Base-by-base conservation (phyloP, 2,113 vertebrate species). In the Forbesichthys agassizii region DNA sequence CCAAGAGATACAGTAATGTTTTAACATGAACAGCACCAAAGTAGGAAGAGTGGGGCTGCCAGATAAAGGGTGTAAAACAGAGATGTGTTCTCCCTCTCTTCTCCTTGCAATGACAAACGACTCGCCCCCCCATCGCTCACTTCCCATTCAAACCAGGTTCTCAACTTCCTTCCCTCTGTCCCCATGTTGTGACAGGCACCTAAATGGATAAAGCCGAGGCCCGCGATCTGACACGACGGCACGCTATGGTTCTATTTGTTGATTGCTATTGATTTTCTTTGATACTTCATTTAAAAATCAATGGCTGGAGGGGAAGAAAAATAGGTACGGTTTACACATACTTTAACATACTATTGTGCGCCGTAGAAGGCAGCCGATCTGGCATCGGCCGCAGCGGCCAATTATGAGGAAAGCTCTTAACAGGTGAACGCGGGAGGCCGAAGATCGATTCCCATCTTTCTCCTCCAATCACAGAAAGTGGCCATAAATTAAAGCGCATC, bases 211-310 rank as follows among this genome's bases (percentile, higher is more conserved):
- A 94, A 91, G 91, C 86, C 71, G 82, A 88, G 90, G 88, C 93
- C 87, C 79, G 83, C 90, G 91, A 93, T 93, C 91, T 94, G 94
- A 96, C 95, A 94, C 94, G 88, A 91, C 81, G 90, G 92, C 79
- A 88, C 90, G 88, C 90, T 91, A 42, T 92, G 93, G 93, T 95
- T 90, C 96, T 98, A 97, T 98, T 98, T 97, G 95, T 96, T 97
- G 96, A 98, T 98, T 97, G 94, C 93, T 97, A 98, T 98, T 96
- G 96, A 98, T 97, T 97, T 96, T 96, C 94, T 93, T 94, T 95
- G 94, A 96, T 96, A 94, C 92, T 95, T 96, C 93, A 96, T 97
- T 96, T 95, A 96, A 96, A 98, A 97, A 97, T 98, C 96, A 96
- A 98, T 98, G 93, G 90, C 83, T 64, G 61, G 73, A 82, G 88